Evolutionary conservation across 2,888 invertebrate species (phyloP).

Genomic region (Drosophila nr. perissopoda): DNA sequence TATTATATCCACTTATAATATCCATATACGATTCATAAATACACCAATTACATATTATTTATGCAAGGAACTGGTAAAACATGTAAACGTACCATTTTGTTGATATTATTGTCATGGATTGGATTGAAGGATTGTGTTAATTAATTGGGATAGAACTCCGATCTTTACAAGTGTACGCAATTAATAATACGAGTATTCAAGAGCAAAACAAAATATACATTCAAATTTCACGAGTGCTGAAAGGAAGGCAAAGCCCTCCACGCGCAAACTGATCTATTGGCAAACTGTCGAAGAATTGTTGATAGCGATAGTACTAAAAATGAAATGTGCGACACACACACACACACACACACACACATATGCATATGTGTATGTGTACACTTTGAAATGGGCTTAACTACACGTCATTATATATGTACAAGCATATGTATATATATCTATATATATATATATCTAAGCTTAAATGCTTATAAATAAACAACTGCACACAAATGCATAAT

Average conservation of each 20-base stretch:
- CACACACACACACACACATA: background rate
- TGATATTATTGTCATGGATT: slow-evolving; percentile 4
- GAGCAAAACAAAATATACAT: slow-evolving; percentile 4
- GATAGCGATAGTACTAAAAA: slow-evolving; percentile 68
- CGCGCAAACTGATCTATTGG: slow-evolving; percentile 80
- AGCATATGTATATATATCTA: slow-evolving; percentile 4
- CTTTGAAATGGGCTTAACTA: slow-evolving; percentile 19
- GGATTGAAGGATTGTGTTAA: background rate
- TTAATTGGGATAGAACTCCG: background rate
- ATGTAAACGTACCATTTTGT: slow-evolving; percentile 52
- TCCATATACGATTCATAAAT: background rate
- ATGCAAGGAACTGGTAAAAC: slow-evolving; percentile 1
- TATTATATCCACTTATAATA: background rate
- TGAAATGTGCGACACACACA: slow-evolving; percentile 27
- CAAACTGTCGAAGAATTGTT: slow-evolving; percentile 81
- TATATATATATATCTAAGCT: slow-evolving; percentile 1
- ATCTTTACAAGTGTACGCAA: slow-evolving; percentile 8
- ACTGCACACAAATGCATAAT: slow-evolving; percentile 31
- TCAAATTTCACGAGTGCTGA: slow-evolving; percentile 10
- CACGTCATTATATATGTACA: background rate
- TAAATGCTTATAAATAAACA: slow-evolving; percentile 35
- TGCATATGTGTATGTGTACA: slow-evolving; percentile 1
- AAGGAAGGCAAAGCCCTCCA: slow-evolving; percentile 69
- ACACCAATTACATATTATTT: background rate
- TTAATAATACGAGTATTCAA: background rate